Percentiles rank a stretch among this genome's conserved stretches.
These are phyloP conservation scores for Philopedon plagiatum DNA, from an alignment of 2,888 invertebrate species.

Conservation along the genomic window DNA sequence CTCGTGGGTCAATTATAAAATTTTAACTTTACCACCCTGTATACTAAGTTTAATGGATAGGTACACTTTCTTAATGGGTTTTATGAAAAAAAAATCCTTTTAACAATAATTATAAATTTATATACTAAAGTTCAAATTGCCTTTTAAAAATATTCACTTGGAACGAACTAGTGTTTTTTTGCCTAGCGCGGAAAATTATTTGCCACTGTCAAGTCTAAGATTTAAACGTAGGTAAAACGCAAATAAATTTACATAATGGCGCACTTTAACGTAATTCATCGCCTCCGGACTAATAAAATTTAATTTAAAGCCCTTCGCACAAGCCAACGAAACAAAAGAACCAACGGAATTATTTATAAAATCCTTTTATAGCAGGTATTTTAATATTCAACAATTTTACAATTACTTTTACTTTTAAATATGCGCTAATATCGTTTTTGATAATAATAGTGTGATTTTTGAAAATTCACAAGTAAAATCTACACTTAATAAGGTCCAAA, in stretches of 20 bases:
- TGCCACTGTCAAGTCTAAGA: conserved; percentile 45
- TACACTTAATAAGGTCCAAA: too few species aligned
- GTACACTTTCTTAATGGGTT: too few species aligned
- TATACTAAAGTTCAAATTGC: too few species aligned
- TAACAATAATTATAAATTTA: too few species aligned
- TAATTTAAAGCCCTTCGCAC: conserved; percentile 53
- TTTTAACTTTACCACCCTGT: too few species aligned
- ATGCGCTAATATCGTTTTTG: too few species aligned
- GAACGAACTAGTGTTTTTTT: conserved; percentile 23
- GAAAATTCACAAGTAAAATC: too few species aligned
- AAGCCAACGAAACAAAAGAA: conserved; percentile 50
- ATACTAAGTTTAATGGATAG: too few species aligned
- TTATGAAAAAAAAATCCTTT: too few species aligned
- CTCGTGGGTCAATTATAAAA: too few species aligned
- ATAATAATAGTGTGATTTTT: too few species aligned
- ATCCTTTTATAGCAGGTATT: conserved; percentile 26
- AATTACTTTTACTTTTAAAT: too few species aligned
- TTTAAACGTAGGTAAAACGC: conserved; percentile 51
- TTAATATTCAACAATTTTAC: conserved; percentile 26
- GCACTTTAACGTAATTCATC: conserved; percentile 54
- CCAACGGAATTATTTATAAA: conserved; percentile 45
- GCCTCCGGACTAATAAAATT: conserved; percentile 55
- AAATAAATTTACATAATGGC: conserved; percentile 55
- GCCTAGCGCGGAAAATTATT: conserved; percentile 32
- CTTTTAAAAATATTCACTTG: conserved; percentile 25